Evolutionary conservation across 2,113 vertebrate genomes (phyloP), one percentile per base, ranked within the genome.

Genomic region (Galemys pyrenaicus): DNA sequence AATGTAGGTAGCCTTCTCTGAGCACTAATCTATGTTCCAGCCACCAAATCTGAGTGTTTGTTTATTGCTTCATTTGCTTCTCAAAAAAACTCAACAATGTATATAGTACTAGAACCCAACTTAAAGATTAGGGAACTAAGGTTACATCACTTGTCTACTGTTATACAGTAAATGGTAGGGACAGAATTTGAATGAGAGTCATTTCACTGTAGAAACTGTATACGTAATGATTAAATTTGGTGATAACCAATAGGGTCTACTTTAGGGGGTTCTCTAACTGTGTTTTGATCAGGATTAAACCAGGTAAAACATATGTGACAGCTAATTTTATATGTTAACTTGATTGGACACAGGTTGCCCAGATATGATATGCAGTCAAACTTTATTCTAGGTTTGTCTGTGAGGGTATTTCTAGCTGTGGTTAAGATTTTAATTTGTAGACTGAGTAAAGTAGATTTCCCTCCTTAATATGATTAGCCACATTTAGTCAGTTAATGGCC

Each of bases 261-360:
- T 41, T 92, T 15, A 84, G 2, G 3, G 16, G 26, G 10, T 3
- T 75, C n/a, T 56, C 5, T 5, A 54, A 9, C 32, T 70, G 17
- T 74, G 22, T 83, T 94, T 94, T 49, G 11, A 44, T 86, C 30
- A 91, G 73, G 15, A 87, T 87, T 91, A 94, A 83, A 87, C 94
- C 56, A 95, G 16, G 19, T 44, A 79, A 79, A 62, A 6, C 26
- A 56, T 5, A 7, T n/a, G 10, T 60, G 41, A 62, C 74, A n/a
- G 56, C 46, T 85, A 85, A n/a, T 78, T 75, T 41, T 60, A 74
- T 77, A 32, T 65, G 32, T 62, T n/a, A 86, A 28, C 28, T 49
- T 94, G 49, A 73, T 19, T 46, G 41, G 22, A 39, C 44, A 89
- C 2, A 49, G n/a, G 9, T 4, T 87, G 8, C 20, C 24, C 16